Evolutionary conservation across 1,140 invertebrate genomes (phyloP).

Genomic region (Dreissena polymorpha): DNA sequence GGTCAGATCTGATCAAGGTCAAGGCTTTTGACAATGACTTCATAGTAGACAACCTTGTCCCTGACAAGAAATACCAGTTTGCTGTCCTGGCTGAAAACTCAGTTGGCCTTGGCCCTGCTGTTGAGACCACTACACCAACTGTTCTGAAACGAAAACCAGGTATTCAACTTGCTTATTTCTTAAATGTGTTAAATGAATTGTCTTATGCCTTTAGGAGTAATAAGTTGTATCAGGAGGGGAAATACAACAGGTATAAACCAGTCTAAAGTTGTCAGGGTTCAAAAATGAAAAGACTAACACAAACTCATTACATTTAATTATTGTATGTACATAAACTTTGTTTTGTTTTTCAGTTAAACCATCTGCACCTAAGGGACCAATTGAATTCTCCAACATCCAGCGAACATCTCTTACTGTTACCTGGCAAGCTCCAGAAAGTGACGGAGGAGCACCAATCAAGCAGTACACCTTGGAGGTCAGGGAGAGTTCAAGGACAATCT

Average conservation of each 20-base stretch:
- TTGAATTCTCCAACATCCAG: conserved; percentile 80
- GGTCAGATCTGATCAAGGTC: conserved; percentile 93
- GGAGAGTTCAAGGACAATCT: conserved; percentile 85
- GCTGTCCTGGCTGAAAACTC: conserved; percentile 96
- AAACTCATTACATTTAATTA: no score
- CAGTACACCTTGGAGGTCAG: conserved; percentile 97
- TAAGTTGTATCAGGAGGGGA: no score
- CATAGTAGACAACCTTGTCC: conserved; percentile 92
- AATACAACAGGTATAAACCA: no score
- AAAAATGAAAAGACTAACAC: no score
- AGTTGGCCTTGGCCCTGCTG: conserved; percentile 94
- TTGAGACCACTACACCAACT: conserved; percentile 91
- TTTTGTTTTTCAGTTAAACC: conserved; percentile 80
- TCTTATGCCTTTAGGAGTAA: no score
- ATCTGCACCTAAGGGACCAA: conserved; percentile 91
- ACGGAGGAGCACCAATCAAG: conserved; percentile 97
- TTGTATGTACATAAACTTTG: no score
- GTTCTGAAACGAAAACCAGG: conserved; percentile 76
- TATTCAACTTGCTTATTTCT: conserved; percentile 34
- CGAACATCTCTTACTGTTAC: conserved; percentile 90
- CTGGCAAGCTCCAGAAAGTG: conserved; percentile 98
- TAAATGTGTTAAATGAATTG: background rate
- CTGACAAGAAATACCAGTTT: conserved; percentile 98
- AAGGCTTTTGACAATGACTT: conserved; percentile 89
- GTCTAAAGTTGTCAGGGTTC: no score